A percentile compares a stretch with the other conserved stretches of the same genome.
These are phyloP conservation scores for Drosophila anomalipes DNA, from an alignment of 2,888 invertebrate species.

Conservation along the genomic window DNA sequence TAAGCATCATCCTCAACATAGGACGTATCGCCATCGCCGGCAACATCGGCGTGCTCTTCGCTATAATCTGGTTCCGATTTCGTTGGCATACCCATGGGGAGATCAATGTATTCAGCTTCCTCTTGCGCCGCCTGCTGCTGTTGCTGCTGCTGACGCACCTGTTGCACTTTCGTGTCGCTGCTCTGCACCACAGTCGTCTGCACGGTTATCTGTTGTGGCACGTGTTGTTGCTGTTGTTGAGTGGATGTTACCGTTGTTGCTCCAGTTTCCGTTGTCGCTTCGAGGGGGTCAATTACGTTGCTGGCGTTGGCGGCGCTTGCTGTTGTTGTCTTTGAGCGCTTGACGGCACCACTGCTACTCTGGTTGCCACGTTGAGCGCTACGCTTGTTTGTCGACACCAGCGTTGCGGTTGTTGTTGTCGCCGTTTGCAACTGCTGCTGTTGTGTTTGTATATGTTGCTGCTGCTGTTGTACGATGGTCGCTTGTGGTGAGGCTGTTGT, in stretches of 20 bases:
- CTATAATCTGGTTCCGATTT: constrained; percentile 90
- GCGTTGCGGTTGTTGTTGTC: constrained; percentile 81
- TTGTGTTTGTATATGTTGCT: constrained; percentile 66
- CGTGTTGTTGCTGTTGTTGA: constrained; percentile 50
- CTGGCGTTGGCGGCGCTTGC: constrained; percentile 21
- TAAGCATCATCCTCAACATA: constrained; percentile 89
- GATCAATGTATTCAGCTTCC: constrained; percentile 85
- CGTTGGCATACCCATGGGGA: constrained; percentile 87
- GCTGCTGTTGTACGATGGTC: constrained; percentile 78
- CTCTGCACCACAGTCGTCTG: constrained; percentile 62
- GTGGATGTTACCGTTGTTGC: constrained; percentile 82
- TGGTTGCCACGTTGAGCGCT: constrained; percentile 82
- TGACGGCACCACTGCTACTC: constrained; percentile 74
- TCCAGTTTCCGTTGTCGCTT: constrained; percentile 86
- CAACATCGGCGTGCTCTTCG: constrained; percentile 88
- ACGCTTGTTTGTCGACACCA: constrained; percentile 83
- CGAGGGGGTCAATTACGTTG: constrained; percentile 86
- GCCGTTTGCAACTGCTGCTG: constrained; percentile 72
- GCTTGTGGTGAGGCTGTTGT: constrained; percentile 81
- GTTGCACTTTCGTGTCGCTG: constrained; percentile 57
- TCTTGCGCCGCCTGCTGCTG: constrained; percentile 71
- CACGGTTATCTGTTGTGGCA: constrained; percentile 67
- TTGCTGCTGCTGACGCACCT: constrained; percentile 60
- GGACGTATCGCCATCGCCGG: constrained; percentile 88
- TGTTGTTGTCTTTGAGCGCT: constrained; percentile 75